These are phyloP conservation scores for Ceryle rudis DNA, from an alignment of 2,797 vertebrate species.

Conservation along the genomic window DNA sequence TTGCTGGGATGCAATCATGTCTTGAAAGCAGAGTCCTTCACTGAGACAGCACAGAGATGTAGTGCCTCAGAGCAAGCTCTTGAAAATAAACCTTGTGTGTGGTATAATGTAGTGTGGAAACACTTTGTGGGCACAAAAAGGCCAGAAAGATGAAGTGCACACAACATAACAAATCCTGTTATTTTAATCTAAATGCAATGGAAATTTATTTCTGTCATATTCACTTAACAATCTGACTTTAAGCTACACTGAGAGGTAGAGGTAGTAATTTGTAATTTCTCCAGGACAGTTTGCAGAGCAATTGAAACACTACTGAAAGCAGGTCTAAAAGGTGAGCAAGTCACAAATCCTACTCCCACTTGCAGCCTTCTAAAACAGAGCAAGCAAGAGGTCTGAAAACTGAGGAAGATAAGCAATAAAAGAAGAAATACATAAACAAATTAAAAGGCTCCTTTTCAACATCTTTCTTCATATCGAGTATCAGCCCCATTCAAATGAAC, in stretches of 20 bases:
- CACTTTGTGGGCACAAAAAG: not conserved
- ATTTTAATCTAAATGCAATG: not conserved
- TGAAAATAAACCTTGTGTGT: not conserved
- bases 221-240: not conserved
- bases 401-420: not conserved
- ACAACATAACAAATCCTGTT: not conserved
- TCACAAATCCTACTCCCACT: not conserved
- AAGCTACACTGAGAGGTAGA: not conserved
- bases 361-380: not conserved
- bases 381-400: not conserved
- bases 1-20: not conserved
- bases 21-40: not conserved
- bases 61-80: not conserved
- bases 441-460: not conserved
- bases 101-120: accelerated
- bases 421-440: not conserved
- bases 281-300: not conserved
- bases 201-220: not conserved
- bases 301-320: not conserved
- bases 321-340: not conserved
- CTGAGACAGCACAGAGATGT: not conserved
- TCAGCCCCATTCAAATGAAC: not conserved
- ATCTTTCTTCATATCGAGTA: not conserved
- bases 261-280: not conserved
- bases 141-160: not conserved